Evolutionary conservation across 2,113 vertebrate species (phyloP).

Genomic region (Meriones unguiculatus): DNA sequence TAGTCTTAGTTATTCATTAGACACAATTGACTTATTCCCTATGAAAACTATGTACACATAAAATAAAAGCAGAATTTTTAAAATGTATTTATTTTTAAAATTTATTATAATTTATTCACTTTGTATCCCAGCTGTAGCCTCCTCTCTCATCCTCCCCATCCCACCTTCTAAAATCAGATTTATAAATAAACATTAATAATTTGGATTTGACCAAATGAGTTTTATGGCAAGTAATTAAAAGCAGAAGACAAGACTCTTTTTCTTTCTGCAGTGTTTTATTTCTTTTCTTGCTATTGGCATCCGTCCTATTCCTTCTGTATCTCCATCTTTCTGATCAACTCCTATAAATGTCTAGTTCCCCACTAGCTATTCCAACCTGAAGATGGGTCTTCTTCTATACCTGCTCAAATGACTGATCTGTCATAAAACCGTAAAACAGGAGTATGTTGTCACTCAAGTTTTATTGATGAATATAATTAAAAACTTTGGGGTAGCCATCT

Average conservation of each 20-base stretch:
- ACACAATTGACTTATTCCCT: slow-evolving; percentile 54
- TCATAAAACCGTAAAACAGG: background rate
- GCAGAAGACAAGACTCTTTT: background rate
- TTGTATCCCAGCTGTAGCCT: too few species aligned
- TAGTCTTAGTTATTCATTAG: slow-evolving; percentile 3
- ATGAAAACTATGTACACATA: background rate
- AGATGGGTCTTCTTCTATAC: background rate
- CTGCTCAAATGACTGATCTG: background rate
- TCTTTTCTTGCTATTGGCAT: background rate
- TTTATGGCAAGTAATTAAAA: background rate
- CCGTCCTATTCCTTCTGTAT: background rate
- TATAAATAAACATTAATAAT: background rate
- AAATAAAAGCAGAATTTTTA: background rate
- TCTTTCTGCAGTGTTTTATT: background rate
- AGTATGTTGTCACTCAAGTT: background rate
- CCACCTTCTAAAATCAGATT: background rate
- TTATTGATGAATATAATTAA: background rate
- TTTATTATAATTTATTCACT: too few species aligned
- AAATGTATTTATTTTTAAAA: too few species aligned
- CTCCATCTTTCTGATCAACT: background rate
- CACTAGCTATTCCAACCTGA: background rate
- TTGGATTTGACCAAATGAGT: background rate
- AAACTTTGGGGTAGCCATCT: background rate
- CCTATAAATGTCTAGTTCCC: background rate
- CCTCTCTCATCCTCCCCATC: too few species aligned